These are phyloP conservation scores for Cephus runcator DNA, from an alignment of 2,888 invertebrate species.

Conservation along the genomic window DNA sequence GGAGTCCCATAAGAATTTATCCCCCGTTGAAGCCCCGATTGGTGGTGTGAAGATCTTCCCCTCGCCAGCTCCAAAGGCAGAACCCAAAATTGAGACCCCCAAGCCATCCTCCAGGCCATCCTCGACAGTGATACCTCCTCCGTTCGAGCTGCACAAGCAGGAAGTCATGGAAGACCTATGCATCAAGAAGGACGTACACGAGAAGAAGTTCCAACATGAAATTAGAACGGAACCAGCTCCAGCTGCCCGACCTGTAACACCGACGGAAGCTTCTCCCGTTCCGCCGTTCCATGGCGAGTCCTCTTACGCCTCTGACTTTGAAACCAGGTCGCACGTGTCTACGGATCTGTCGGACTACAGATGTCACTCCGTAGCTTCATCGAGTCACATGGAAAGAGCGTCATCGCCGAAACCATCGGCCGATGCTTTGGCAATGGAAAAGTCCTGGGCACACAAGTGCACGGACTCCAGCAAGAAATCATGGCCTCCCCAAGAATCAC, in stretches of 20 bases:
- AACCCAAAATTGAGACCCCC: conserved; percentile 40
- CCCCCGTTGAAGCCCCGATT: conserved; percentile 68
- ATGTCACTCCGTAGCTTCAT: conserved; percentile 50
- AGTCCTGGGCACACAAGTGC: conserved; percentile 72
- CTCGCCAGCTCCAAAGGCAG: conserved; percentile 29
- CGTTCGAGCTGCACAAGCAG: conserved; percentile 48
- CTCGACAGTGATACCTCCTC: conserved; percentile 43
- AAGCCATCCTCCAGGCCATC: conserved; percentile 31
- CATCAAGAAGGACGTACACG: conserved; percentile 41
- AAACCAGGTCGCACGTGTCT: conserved; percentile 55
- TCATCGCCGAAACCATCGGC: conserved; percentile 70
- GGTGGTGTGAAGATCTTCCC: conserved; percentile 71
- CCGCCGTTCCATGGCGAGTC: conserved; percentile 30
- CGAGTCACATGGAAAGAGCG: conserved; percentile 48
- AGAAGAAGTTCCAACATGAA: conserved; percentile 32
- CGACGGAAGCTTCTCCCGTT: background rate
- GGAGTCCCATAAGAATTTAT: conserved; percentile 69
- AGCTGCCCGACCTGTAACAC: conserved; percentile 28
- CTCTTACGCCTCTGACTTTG: conserved; percentile 49
- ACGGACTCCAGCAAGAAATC: conserved; percentile 66
- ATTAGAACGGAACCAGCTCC: conserved; percentile 23
- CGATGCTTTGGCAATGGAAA: conserved; percentile 76
- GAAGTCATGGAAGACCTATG: conserved; percentile 44
- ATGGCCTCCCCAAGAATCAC: conserved; percentile 65
- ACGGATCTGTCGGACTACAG: conserved; percentile 55